Conservation (phyloP, 2,888 invertebrate genomes). For the Plagodis pulveraria region DNA sequence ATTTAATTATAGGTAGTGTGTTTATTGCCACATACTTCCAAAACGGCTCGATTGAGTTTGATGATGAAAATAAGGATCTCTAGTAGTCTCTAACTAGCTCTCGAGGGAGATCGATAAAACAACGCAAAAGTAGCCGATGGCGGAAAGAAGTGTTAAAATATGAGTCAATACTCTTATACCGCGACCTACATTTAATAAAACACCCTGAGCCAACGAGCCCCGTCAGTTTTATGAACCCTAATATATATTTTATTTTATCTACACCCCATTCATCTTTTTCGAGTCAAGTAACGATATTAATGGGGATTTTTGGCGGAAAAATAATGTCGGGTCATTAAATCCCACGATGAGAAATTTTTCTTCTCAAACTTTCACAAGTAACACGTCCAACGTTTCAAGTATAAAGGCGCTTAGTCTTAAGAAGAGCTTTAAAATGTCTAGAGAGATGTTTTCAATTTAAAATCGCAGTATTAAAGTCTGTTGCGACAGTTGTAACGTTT, state of each 20-base stretch:
- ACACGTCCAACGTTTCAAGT: slow-evolving; percentile 20
- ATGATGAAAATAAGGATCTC: too few species aligned
- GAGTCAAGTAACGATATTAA: slow-evolving; percentile 50
- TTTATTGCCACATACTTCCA: too few species aligned
- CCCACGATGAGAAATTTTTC: slow-evolving; percentile 35
- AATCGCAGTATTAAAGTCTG: slow-evolving; percentile 22
- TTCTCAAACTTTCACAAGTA: slow-evolving; percentile 29
- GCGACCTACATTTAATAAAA: slow-evolving; percentile 45
- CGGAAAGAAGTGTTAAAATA: too few species aligned
- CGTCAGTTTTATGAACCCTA: slow-evolving; percentile 51
- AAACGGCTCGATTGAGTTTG: too few species aligned
- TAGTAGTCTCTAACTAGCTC: too few species aligned
- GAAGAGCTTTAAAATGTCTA: slow-evolving; percentile 24
- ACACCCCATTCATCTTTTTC: slow-evolving; percentile 53
- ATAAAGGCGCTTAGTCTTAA: slow-evolving; percentile 11
- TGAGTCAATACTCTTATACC: slow-evolving; percentile 2
- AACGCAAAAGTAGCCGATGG: too few species aligned
- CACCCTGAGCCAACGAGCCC: slow-evolving; percentile 53
- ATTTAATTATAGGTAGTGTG: too few species aligned
- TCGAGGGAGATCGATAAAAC: too few species aligned
- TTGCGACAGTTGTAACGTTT: slow-evolving; percentile 21
- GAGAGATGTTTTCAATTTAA: slow-evolving; percentile 33
- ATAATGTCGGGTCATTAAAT: slow-evolving; percentile 40
- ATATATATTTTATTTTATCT: slow-evolving; percentile 63
- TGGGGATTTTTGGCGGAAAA: slow-evolving; percentile 42